Evolutionary conservation across 1,140 invertebrate genomes (phyloP), one percentile per base, ranked within the genome.

Genomic region (Alviniconcha marisindica): DNA sequence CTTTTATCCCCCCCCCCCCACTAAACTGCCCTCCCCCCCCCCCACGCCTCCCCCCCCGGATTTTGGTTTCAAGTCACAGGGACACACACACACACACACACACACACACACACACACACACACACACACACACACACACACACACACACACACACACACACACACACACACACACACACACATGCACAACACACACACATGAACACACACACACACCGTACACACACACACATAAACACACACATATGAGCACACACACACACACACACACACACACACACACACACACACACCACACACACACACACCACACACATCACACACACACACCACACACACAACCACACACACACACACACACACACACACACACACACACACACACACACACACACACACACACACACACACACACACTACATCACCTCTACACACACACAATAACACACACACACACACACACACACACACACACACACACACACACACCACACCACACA

Each of bases 71-170:
- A n/a, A n/a, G n/a, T n/a, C n/a, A n/a, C n/a, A n/a, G n/a, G n/a
- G n/a, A n/a, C n/a, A n/a, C n/a, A n/a, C n/a, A n/a, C 63, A 33
- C 63, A 66, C n/a, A 66, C 63, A 66, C 63, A 66, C 31, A 31
- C 31, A 33, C 63, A 66, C 63, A 33, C 63, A 33, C 63, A 66
- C 31, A 33, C 63, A 66, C 63, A 33, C n/a, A 66, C 63, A 33
- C 31, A 66, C 63, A 66, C n/a, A 66, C 63, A 66, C n/a, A 66
- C 63, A 66, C 63, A 66, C 63, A 66, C 63, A 33, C 63, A 66
- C 63, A 66, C 63, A 66, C 63, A 66, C 63, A 66, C 63, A 66
- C 28, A 66, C 63, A 33, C 63, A 66, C 28, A 28, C 63, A 66
- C 5, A 66, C 63, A 33, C 63, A 69, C 31, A 28, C 36, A 71